phyloP scores from a whole-genome alignment of 2,888 invertebrate genomes.

The Meganola albula region DNA sequence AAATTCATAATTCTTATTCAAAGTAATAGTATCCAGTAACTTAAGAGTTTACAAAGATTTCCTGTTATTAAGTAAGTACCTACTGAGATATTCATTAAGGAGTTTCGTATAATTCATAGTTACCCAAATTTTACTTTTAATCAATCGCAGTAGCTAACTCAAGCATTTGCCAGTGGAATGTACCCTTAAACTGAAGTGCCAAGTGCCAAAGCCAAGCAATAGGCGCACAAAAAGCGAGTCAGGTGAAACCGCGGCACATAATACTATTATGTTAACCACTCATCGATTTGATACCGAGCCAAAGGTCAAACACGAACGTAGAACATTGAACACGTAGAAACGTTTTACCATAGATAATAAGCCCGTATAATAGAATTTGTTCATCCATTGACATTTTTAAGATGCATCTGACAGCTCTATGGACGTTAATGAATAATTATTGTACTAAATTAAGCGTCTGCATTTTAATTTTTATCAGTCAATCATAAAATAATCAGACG shows the following conservation, averaged over 20 bases:
- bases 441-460: too few species aligned
- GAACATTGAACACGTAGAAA: slow-evolving; percentile 43
- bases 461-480: slow-evolving; percentile 22
- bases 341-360: slow-evolving; percentile 49
- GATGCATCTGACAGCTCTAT: slow-evolving; percentile 34
- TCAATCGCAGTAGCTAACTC: too few species aligned
- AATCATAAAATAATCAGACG: too few species aligned
- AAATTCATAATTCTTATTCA: too few species aligned
- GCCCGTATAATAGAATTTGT: slow-evolving; percentile 34
- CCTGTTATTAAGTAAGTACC: too few species aligned
- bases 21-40: too few species aligned
- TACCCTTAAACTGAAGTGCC: slow-evolving; percentile 40
- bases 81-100: too few species aligned
- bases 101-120: too few species aligned
- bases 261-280: slow-evolving; percentile 56
- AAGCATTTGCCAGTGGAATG: too few species aligned
- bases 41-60: too few species aligned
- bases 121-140: too few species aligned
- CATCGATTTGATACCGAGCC: slow-evolving; percentile 49
- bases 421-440: slow-evolving; percentile 32
- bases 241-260: slow-evolving; percentile 51
- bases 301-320: slow-evolving; percentile 36
- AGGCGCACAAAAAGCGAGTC: slow-evolving; percentile 53
- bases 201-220: slow-evolving; percentile 67
- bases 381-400: slow-evolving; percentile 36